Base-by-base conservation (phyloP, 2,113 vertebrate species). In the Epinephelus fuscoguttatus region DNA sequence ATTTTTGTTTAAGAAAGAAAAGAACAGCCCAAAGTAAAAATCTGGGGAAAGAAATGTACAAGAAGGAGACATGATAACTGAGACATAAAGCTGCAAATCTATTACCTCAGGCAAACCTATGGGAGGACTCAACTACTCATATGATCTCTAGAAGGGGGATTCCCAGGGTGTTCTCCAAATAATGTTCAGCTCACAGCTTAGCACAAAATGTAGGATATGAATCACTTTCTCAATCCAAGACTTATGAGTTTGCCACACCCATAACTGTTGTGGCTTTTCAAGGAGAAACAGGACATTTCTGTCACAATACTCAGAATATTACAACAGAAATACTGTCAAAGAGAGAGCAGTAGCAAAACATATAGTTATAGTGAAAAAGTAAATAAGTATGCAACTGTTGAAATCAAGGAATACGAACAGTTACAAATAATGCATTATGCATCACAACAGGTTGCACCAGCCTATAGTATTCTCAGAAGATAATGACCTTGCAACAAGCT, bases 401-500 rank as follows among this genome's bases (percentile, higher is more conserved):
- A 12, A 4, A 30, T 37, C 11, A 5, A 66, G 18, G 18, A 30
- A 71, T 9, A 15, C 0, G 40, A 27, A 37, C 4, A 5, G 19
- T 40, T 64, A 21, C 4, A 42, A 75, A 77, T 5, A 42, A 3
- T 30, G 4, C 23, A 70, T 30, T 45, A 49, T 45, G 72, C n/a
- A 59, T 17, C 47, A 40, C 42, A 45, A 72, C 50, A 42, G 52
- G 70, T 23, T 47, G 66, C 40, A 49, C 25, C 59, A 52, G 17
- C 45, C 55, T 10, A 10, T 57, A 78, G 82, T 62, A 23, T 52
- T 85, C 61, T 62, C 23, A 66, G 78, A 55, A 63, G 82, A 90
- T 78, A 87, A 84, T 68, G 66, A 89, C 76, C 53, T 55, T 72
- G 27, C 21, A 69, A 67, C 64, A 77, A 50, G 53, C 75, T 75